phyloP scores from a whole-genome alignment of 2,113 vertebrate species.

The Myrmecophaga tridactyla region DNA sequence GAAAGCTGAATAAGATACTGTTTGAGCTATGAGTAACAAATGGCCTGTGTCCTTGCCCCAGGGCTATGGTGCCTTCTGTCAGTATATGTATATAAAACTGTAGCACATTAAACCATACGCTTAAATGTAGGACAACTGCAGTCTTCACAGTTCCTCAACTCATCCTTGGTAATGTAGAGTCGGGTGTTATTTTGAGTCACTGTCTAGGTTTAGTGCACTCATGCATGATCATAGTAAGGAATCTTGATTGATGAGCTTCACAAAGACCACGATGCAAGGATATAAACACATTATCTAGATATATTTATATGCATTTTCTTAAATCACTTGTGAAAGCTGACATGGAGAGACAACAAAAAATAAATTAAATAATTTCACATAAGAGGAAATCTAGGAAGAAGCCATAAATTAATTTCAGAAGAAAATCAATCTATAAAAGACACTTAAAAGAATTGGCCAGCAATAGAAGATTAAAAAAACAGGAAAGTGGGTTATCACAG shows the following conservation, averaged over 20 bases:
- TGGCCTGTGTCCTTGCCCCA: not conserved
- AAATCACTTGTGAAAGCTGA: not conserved
- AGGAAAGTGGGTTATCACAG: not conserved
- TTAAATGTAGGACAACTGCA: not conserved
- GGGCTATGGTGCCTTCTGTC: not conserved
- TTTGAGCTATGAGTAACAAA: not conserved
- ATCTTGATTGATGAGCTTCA: not conserved
- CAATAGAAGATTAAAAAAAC: not conserved
- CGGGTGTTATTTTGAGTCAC: conserved; percentile 1
- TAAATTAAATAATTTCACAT: not conserved
- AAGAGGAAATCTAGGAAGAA: not conserved
- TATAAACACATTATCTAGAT: not conserved
- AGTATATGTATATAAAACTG: not conserved
- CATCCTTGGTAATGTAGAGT: not conserved
- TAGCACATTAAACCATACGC: not conserved
- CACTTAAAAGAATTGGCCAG: not conserved
- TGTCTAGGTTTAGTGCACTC: not conserved
- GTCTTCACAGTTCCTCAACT: not conserved
- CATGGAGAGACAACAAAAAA: not conserved
- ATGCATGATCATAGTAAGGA: not conserved
- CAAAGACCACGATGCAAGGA: not conserved
- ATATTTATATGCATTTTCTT: not conserved
- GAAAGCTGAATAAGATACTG: not conserved
- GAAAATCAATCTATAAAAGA: not conserved
- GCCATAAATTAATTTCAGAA: not conserved